A percentile compares a stretch with the other conserved stretches of the same genome.
These are phyloP conservation scores for Hystrix cristata DNA, from an alignment of 2,113 vertebrate species.

Conservation along the genomic window DNA sequence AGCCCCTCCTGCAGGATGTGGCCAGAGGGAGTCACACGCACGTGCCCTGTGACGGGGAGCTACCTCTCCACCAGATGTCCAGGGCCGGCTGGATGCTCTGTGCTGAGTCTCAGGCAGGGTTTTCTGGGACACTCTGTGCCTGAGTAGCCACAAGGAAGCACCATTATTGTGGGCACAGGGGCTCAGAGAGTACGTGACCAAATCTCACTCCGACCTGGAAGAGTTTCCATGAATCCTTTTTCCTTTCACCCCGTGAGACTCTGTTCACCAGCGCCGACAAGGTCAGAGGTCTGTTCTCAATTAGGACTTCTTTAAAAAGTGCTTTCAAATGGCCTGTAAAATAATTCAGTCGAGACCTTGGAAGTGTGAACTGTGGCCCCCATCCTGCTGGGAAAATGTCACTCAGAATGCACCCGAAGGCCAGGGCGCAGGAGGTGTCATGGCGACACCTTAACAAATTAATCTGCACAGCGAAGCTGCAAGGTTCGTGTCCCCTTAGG, in stretches of 20 bases:
- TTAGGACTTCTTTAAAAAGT: slow-evolving; percentile 65
- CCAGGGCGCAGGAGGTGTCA: neutral
- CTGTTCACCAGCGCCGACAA: neutral
- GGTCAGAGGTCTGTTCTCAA: slow-evolving; percentile 75
- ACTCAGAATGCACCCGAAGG: slow-evolving; percentile 27
- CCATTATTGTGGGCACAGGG: rapidly evolving
- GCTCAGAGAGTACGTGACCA: neutral
- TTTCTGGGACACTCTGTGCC: slow-evolving; percentile 19
- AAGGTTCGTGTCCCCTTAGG: slow-evolving; percentile 43
- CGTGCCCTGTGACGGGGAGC: neutral
- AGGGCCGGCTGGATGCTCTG: neutral
- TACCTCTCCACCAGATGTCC: neutral
- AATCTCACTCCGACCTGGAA: neutral
- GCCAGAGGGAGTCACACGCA: neutral
- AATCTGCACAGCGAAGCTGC: slow-evolving; percentile 69
- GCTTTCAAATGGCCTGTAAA: slow-evolving; percentile 70
- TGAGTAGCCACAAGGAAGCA: neutral
- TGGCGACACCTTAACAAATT: slow-evolving; percentile 58
- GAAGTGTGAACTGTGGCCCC: slow-evolving; percentile 75
- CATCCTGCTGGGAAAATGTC: slow-evolving; percentile 70
- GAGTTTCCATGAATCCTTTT: slow-evolving; percentile 67
- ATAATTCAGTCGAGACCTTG: slow-evolving; percentile 71
- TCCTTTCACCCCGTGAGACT: slow-evolving; percentile 50
- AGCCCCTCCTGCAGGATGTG: slow-evolving; percentile 49
- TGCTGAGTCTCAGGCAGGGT: neutral